Evolutionary conservation across 2,888 invertebrate species (phyloP), one percentile per base, ranked within the genome.

Genomic region (Nymphalis polychloros): DNA sequence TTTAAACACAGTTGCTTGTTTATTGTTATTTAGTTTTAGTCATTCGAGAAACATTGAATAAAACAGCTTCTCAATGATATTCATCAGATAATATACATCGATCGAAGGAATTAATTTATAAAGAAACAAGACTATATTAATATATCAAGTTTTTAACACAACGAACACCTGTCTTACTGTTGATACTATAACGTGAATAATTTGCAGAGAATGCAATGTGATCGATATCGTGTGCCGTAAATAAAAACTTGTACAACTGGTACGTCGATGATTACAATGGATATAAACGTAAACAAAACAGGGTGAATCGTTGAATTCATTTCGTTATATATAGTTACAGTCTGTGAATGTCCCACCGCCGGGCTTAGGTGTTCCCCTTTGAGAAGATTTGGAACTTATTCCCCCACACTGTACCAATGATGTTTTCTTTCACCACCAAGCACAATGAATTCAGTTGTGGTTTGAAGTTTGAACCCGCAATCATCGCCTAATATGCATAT

Each of bases 191-290:
- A 60, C 59, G 53, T 27, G 64, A 23, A 52, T 53, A 68, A 68
- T 65, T 65, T 48, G 63, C 59, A 49, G 55, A 65, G 49, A 65
- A 63, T 63, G 65, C 70, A 65, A 64, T 47, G 55, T 59, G 63
- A 68, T 68, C 68, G 63, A 70, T 71, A 68, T 63, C 63, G 47
- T 66, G 57, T 59, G n/a, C 57, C 50, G 59, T 59, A 62, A 65
- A 65, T 65, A 65, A 63, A 63, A 59, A 57, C 55, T 47, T 60
- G 48, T 48, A 66, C 55, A 49, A 35, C 35, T 19, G 35, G 17
- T 55, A 48, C 49, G 35, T 19, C 47, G 20, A 35, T n/a, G 19
- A 60, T 60, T 65, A 64, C 64, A 59, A 65, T 60, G 60, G 27
- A 60, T 53, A 35, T 53, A 47, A 19, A 46, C n/a, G 52, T 60